These are phyloP conservation scores for Cosmia trapezina DNA, from an alignment of 2,888 invertebrate species.

Conservation along the genomic window DNA sequence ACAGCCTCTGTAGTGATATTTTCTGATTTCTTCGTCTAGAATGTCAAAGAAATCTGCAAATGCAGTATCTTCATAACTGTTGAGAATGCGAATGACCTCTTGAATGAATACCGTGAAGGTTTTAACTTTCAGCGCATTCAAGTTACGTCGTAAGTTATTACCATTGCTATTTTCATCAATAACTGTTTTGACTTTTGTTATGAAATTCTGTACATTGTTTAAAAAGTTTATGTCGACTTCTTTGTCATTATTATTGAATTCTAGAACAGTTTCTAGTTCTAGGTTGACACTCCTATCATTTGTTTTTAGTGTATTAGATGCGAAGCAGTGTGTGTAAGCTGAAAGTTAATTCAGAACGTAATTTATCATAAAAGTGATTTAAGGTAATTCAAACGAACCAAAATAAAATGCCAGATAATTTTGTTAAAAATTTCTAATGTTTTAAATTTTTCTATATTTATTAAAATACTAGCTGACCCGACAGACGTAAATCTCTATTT, in stretches of 20 bases:
- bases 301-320: neutral
- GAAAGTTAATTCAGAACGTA: neutral
- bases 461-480: too few relatives aligned
- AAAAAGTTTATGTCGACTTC: conserved; percentile 18
- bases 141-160: conserved; percentile 18
- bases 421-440: too few relatives aligned
- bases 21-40: conserved; percentile 71
- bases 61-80: conserved; percentile 69
- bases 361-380: neutral
- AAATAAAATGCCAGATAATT: too few relatives aligned
- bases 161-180: conserved; percentile 10
- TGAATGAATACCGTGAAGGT: conserved; percentile 74
- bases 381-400: neutral
- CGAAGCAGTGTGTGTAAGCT: neutral
- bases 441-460: too few relatives aligned
- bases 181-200: conserved; percentile 35
- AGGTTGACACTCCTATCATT: neutral
- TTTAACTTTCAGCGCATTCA: neutral
- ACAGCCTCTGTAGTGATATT: conserved; percentile 71
- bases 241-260: conserved; percentile 23
- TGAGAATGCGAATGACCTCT: conserved; percentile 62
- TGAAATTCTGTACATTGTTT: conserved; percentile 25
- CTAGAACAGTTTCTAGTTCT: conserved; percentile 17
- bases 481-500: too few relatives aligned
- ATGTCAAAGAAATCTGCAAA: conserved; percentile 67